Conservation (phyloP, 2,888 invertebrate species). For the Pseudoips prasinana region DNA sequence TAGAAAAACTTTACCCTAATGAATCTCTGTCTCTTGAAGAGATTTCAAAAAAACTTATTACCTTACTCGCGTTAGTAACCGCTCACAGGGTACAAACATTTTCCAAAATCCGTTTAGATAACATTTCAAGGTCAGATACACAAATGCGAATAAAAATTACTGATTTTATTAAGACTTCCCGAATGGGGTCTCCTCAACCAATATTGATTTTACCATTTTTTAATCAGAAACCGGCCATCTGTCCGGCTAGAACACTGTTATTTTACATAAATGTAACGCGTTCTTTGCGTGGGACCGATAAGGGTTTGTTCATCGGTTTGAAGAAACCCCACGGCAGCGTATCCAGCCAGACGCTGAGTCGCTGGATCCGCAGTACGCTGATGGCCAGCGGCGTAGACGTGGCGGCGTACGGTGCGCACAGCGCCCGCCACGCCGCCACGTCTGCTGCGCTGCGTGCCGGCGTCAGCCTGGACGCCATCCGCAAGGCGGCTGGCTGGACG, state of each 20-base stretch:
- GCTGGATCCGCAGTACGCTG: neutral
- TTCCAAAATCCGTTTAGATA: neutral
- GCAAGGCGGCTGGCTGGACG: too few relatives aligned
- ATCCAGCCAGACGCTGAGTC: too few relatives aligned
- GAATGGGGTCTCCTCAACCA: neutral
- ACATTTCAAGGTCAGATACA: neutral
- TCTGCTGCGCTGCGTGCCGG: too few relatives aligned
- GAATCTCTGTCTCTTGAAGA: neutral
- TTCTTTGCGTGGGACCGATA: neutral
- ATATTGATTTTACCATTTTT: neutral
- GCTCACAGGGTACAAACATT: slow-evolving; percentile 1
- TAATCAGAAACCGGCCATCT: neutral
- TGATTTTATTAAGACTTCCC: neutral
- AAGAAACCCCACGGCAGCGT: neutral
- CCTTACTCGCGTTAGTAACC: neutral
- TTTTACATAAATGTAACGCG: neutral
- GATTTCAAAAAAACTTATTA: neutral
- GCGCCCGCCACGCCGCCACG: too few relatives aligned
- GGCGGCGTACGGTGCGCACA: too few relatives aligned
- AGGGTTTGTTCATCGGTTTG: neutral
- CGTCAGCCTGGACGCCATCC: too few relatives aligned
- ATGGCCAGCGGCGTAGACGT: neutral
- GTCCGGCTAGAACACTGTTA: neutral
- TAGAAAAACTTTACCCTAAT: neutral
- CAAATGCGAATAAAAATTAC: slow-evolving; percentile 1